A percentile compares a stretch with the other conserved stretches of the same genome.
phyloP scores from a whole-genome alignment of 2,888 invertebrate species.

The Mongoloraphidia duomilia region DNA sequence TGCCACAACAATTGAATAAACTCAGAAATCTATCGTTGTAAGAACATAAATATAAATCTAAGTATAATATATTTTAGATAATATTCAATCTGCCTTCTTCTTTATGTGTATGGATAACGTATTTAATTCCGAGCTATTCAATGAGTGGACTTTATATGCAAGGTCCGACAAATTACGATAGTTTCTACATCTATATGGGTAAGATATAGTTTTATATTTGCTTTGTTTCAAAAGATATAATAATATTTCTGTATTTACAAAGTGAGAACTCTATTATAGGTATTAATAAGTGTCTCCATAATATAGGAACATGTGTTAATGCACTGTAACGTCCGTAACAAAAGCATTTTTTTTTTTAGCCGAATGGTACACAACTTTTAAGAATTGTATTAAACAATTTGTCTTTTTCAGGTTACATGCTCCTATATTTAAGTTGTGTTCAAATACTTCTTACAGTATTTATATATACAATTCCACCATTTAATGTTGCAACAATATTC shows the following conservation, averaged over 20 bases:
- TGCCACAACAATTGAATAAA: too few species aligned
- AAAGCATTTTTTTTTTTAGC: background rate
- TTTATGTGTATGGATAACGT: constrained; percentile 67
- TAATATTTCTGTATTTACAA: background rate
- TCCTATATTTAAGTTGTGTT: constrained; percentile 51
- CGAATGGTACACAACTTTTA: too few species aligned
- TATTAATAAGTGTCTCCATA: background rate
- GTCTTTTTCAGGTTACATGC: constrained; percentile 45
- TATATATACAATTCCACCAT: constrained; percentile 49
- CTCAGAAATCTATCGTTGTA: too few species aligned
- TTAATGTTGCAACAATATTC: constrained; percentile 46
- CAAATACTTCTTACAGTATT: constrained; percentile 53
- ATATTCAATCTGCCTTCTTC: constrained; percentile 66
- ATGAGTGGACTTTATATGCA: constrained; percentile 74
- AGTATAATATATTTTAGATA: constrained; percentile 38
- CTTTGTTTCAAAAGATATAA: background rate
- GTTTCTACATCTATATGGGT: constrained; percentile 60
- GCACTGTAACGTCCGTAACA: too few species aligned
- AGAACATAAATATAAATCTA: too few species aligned
- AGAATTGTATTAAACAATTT: background rate
- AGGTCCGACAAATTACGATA: constrained; percentile 46
- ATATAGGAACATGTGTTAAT: background rate
- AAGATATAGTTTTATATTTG: constrained; percentile 16
- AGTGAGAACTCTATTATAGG: background rate
- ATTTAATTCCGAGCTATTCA: constrained; percentile 74